Evolutionary conservation across 2,113 vertebrate species (phyloP), one percentile per base, ranked within the genome.

Genomic region (Triplophysa siluroides): DNA sequence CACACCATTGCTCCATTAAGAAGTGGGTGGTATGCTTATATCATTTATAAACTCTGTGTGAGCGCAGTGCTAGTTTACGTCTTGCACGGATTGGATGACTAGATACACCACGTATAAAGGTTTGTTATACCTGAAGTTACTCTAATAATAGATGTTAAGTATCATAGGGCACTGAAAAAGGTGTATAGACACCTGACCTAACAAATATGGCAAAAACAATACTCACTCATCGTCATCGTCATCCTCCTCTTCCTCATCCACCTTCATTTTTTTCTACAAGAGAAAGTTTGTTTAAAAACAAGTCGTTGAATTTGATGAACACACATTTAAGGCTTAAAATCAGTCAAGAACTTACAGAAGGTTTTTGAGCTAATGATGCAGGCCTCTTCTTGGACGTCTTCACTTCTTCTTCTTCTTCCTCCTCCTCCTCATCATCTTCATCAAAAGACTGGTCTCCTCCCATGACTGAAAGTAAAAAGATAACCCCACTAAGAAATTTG

Each of bases 211-310:
- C 21, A 19, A 66, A 66, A 8, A 33, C 3, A 61, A 38, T 8
- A 91, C 91, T 86, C 54, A 93, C 91, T 91, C 90, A 19, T 92
- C 90, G 0, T 88, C 86, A 38, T 38, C 33, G 0, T 33, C 33
- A 0, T 90, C 90, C 0, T 88, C 92, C 0, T 86, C 90, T 0
- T 84, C 89, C 0, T 71, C 16, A 0, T 87, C 88, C 68, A 91
- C 75, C 78, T 91, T 93, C 23, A 87, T 89, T 70, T 92, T 94
- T 88, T 94, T 93, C 92, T 93, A 83, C 18, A 8, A 68, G 3
- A 19, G 61, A 10, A 45, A 50, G 16, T 7, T 19, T 1, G 13
- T 62, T 21, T 29, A 0, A 67, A 14, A 21, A 8, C 16, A 21
- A 41, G 24, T 23, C 24, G 13, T 10, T 52, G 45, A 60, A 54